Evolutionary conservation across 1,140 invertebrate species (phyloP), one percentile per base, ranked within the genome.

Genomic region (Melipona quadrifasciata): DNA sequence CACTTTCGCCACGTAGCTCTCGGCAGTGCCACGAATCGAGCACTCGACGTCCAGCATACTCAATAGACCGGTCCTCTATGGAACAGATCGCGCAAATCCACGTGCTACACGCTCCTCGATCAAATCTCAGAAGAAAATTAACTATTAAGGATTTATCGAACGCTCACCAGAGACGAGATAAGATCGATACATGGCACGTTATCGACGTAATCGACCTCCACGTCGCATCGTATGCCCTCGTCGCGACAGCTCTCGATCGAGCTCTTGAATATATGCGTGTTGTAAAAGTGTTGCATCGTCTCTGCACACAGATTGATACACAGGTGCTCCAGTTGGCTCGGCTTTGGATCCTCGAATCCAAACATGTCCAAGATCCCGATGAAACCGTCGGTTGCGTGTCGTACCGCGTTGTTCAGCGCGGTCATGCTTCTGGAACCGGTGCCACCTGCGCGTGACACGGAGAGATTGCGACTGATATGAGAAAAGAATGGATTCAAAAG

Each of bases 221-320:
- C 96, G 90, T 98, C 98, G 92, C 97, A 97, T n/a, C 96, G 95
- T 86, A 99, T 98, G 51, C 98, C 98, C 95, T 99, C 98, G 92
- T 99, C 98, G 80, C 97, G 95, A 92, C 98, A 99, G 67, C 98
- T 98, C 94, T 99, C 98, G 83, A 98, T 98, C 78, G 97, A 98
- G 14, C 97, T 98, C 94, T 99, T 99, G 94, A 99, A 99, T 84
- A 99, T 98, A 93, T 99, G 98, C 57, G 98, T 99, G 93, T 99
- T 99, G 95, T 99, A 99, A 93, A 99, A 99, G 94, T 99, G 98
- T 92, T 99, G 98, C 98, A 99, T 99, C 27, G 98, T 99, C 95
- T 99, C 98, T 0, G 98, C 98, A 94, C 98, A 99, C 68, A 99
- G 94, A 94, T 99, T 99, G 88, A 99, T 98, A 94, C 98, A 99